A percentile compares a stretch with the other conserved stretches of the same genome.
Conservation (phyloP, 2,113 vertebrate genomes). For the Oreochromis niloticus region DNA sequence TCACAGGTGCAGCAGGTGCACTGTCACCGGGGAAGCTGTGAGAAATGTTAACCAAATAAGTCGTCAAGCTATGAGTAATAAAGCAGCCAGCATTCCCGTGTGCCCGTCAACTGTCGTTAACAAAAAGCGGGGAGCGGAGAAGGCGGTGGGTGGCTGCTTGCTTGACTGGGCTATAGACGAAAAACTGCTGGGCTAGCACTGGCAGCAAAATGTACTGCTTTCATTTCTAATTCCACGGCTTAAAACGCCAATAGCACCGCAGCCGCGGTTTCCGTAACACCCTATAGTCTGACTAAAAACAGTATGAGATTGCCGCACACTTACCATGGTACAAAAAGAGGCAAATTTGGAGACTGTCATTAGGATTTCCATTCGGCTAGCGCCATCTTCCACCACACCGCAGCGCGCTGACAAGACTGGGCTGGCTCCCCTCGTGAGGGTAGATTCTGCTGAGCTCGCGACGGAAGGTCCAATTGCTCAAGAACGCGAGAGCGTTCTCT, state of each 20-base stretch:
- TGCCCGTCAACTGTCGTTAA: not conserved
- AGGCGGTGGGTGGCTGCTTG: slow-evolving; percentile 50
- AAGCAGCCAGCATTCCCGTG: not conserved
- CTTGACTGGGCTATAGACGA: slow-evolving; percentile 31
- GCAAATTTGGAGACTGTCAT: slow-evolving; percentile 98
- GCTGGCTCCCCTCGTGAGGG: slow-evolving; percentile 56
- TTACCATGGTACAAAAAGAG: slow-evolving; percentile 98
- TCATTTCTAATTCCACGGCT: not conserved
- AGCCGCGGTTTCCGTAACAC: not conserved
- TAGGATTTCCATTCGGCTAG: slow-evolving; percentile 97
- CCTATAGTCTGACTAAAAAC: not conserved
- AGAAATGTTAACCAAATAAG: not conserved
- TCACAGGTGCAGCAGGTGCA: slow-evolving; percentile 54
- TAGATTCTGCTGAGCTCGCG: slow-evolving; percentile 35
- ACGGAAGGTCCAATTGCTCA: not conserved
- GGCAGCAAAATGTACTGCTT: not conserved
- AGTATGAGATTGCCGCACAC: slow-evolving; percentile 24
- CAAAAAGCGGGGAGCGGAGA: not conserved
- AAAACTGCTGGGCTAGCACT: slow-evolving; percentile 60
- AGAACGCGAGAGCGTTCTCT: not conserved
- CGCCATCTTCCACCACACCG: slow-evolving; percentile 91
- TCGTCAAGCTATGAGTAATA: not conserved
- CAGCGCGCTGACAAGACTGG: slow-evolving; percentile 68
- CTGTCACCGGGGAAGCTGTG: not conserved
- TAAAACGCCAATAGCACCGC: not conserved